These are phyloP conservation scores for Tauraco erythrolophus DNA, from an alignment of 2,113 vertebrate genomes.

Conservation along the genomic window DNA sequence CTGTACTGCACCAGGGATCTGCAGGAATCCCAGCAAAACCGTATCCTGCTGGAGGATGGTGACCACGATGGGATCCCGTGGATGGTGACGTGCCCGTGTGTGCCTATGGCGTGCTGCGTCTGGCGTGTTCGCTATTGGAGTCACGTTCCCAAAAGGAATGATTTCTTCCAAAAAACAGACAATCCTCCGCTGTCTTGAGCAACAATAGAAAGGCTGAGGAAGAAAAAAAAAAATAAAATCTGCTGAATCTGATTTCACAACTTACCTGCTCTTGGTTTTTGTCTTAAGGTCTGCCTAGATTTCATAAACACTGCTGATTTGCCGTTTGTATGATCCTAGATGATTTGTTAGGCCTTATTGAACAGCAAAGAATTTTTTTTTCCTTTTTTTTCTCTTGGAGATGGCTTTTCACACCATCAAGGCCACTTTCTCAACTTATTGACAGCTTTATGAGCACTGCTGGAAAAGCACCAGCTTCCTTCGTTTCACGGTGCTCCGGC, in stretches of 20 bases:
- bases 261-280: conserved; percentile 48
- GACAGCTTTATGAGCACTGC: conserved; percentile 80
- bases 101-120: fast-evolving
- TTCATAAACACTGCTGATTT: conserved; percentile 73
- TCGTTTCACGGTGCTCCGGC: conserved; percentile 22
- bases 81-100: fast-evolving
- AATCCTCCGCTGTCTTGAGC: not conserved
- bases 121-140: fast-evolving
- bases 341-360: conserved; percentile 76
- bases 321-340: conserved; percentile 65
- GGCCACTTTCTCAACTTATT: conserved; percentile 74
- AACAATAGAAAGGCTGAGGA: not conserved
- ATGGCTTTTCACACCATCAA: conserved; percentile 74
- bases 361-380: conserved; percentile 53
- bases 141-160: fast-evolving
- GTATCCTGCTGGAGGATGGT: not conserved
- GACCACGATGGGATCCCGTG: not conserved
- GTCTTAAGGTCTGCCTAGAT: conserved; percentile 50
- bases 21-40: not conserved
- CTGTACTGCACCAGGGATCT: fast-evolving
- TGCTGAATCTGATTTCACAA: conserved; percentile 20
- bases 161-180: not conserved
- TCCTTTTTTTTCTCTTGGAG: conserved; percentile 34
- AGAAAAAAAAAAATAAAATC: not conserved
- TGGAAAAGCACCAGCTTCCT: conserved; percentile 76